Conservation (phyloP, 2,797 vertebrate genomes). For the Synanceia verrucosa region DNA sequence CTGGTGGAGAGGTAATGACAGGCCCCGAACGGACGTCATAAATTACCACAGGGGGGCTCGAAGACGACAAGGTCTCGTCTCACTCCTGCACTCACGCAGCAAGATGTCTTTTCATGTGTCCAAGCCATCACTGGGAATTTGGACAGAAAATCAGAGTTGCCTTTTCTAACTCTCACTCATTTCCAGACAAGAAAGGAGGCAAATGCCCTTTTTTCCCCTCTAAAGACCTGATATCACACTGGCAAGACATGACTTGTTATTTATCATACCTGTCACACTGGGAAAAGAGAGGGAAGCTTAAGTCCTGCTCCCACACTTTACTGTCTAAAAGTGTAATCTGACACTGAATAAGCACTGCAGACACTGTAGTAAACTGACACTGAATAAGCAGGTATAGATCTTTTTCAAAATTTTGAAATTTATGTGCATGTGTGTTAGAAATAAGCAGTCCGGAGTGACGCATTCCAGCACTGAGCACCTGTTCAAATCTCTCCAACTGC, state of each 20-base stretch:
- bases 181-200: conserved; percentile 58
- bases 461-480: conserved; percentile 41
- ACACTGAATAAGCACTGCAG: background rate
- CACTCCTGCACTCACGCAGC: conserved; percentile 60
- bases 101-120: conserved; percentile 72
- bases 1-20: conserved; percentile 75
- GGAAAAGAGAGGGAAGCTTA: conserved; percentile 15
- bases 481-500: conserved; percentile 45
- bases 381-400: background rate
- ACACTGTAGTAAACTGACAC: background rate
- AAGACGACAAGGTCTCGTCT: conserved; percentile 69
- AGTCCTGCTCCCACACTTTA: conserved; percentile 46
- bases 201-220: conserved; percentile 54
- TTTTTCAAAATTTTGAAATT: conserved; percentile 15
- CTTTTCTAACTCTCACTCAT: conserved; percentile 59
- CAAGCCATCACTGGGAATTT: conserved; percentile 67
- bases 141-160: conserved; percentile 63
- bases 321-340: conserved; percentile 28
- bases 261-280: conserved; percentile 67
- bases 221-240: conserved; percentile 59
- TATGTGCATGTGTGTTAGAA: background rate
- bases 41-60: conserved; percentile 74
- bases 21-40: conserved; percentile 73
- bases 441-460: conserved; percentile 11
- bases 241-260: conserved; percentile 67